Conservation (phyloP, 2,113 vertebrate genomes). For the Gorsachius goisagi region DNA sequence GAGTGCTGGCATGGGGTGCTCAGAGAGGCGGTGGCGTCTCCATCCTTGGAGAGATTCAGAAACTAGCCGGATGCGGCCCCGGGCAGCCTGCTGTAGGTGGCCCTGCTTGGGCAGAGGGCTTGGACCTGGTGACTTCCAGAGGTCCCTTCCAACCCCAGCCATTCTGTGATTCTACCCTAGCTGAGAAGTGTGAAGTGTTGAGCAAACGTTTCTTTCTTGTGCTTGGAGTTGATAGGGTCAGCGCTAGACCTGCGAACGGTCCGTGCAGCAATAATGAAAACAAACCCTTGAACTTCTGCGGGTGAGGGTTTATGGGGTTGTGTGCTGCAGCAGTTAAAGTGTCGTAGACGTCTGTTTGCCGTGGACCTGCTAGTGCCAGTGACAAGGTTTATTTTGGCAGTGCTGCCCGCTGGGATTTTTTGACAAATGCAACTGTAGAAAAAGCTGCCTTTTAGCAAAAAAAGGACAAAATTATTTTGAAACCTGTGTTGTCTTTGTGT, state of each 20-base stretch:
- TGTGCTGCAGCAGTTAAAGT: fast-evolving
- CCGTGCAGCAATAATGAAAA: fast-evolving
- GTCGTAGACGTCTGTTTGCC: neutral
- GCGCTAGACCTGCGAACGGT: fast-evolving
- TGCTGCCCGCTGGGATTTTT: neutral
- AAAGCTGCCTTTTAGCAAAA: neutral
- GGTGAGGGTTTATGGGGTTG: neutral
- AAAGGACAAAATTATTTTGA: neutral
- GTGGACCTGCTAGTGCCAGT: neutral
- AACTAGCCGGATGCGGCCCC: fast-evolving
- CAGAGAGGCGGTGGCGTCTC: too few species aligned
- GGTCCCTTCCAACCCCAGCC: fast-evolving
- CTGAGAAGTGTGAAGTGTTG: neutral
- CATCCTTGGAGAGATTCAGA: fast-evolving
- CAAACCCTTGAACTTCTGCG: neutral
- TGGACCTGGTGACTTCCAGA: neutral
- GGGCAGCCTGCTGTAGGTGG: fast-evolving
- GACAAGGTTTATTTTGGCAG: neutral
- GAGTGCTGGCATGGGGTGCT: neutral
- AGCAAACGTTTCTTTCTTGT: fast-evolving
- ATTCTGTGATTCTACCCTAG: fast-evolving
- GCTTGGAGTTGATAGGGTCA: too few species aligned
- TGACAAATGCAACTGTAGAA: neutral
- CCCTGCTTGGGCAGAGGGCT: neutral
- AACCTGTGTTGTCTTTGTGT: fast-evolving